Base-by-base conservation (phyloP, 2,113 vertebrate genomes). In the Nerophis lumbriciformis region DNA sequence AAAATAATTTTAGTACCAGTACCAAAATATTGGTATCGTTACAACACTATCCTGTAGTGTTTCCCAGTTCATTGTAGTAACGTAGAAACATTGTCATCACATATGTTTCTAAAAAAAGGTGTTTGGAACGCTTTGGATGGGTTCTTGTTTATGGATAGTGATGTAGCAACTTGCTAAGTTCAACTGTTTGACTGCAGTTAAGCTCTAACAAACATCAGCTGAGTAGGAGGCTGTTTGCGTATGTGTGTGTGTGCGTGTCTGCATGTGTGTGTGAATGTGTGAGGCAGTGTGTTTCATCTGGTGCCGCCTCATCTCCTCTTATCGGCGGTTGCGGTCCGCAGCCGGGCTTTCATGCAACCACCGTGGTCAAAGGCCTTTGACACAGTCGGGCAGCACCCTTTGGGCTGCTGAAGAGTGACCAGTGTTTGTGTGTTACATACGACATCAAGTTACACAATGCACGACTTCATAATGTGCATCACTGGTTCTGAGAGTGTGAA, bases 311-410 rank as follows among this genome's bases (percentile, higher is more conserved):
- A 44, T 15, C 38, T 16, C 3, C 37, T 9, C 54, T 87, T 80
- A 86, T 82, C 79, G 71, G 69, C 62, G 63, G 66, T 69, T 79
- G 68, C 73, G 84, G 79, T 76, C 77, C 15, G 52, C 68, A 77
- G 77, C 77, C 35, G 76, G 54, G 69, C 83, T 87, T 84, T 88
- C 78, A 84, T 80, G 68, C 78, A 48, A 53, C 75, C 80, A 84
- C 80, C 76, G 13, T 78, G 80, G 82, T 77, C 77, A 84, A 86
- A 78, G 58, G 77, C 73, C 77, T 88, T 88, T 85, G 84, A 85
- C 84, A 82, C 56, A 74, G 78, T 75, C 65, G 72, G 77, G 72
- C 59, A 47, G 59, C 60, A 10, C 48, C 72, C 77, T 69, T 57
- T 59, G 74, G 76, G 75, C 75, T 66, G 61, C 65, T 8, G 48